These are phyloP conservation scores for Picathartes gymnocephalus DNA, from an alignment of 2,113 vertebrate species.

Conservation along the genomic window DNA sequence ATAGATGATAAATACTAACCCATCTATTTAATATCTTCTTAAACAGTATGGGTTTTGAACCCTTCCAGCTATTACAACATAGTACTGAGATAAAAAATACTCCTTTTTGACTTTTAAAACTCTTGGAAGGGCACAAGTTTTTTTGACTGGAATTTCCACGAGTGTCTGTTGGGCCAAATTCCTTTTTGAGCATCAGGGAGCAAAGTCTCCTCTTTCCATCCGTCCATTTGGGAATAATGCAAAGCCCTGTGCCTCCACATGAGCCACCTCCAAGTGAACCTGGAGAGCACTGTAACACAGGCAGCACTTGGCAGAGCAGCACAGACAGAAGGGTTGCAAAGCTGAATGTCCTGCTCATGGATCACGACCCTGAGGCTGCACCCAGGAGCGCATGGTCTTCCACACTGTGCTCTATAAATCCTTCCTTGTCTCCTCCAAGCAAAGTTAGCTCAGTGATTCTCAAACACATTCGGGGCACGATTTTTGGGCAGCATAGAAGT, in stretches of 20 bases:
- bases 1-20: background rate
- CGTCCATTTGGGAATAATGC: background rate
- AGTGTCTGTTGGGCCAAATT: background rate
- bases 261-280: background rate
- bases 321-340: background rate
- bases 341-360: background rate
- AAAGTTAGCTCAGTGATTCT: background rate
- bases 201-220: background rate
- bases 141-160: background rate
- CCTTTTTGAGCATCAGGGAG: background rate
- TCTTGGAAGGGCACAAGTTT: background rate
- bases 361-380: background rate
- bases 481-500: background rate
- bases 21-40: background rate
- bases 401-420: background rate
- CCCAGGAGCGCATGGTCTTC: background rate
- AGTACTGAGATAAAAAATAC: background rate
- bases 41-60: background rate
- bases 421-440: background rate
- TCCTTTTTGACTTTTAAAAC: background rate
- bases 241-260: background rate
- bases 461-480: fast-evolving
- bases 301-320: background rate
- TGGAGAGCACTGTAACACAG: background rate
- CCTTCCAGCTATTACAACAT: background rate